Conservation (phyloP, 2,797 vertebrate species). For the Euthynnus affinis region DNA sequence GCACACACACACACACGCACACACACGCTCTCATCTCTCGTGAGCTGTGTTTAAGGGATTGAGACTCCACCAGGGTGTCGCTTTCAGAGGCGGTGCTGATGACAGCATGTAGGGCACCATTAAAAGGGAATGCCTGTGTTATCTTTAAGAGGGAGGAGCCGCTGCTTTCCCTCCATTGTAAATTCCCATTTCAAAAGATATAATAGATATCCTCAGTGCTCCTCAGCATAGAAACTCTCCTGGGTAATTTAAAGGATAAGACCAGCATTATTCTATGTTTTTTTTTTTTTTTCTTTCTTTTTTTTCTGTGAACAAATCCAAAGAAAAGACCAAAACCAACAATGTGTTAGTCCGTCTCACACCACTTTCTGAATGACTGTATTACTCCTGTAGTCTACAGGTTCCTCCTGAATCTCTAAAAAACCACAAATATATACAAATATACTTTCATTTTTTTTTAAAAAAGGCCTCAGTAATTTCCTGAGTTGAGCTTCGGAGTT, state of each 20-base stretch:
- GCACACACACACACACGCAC: slow-evolving; percentile 26
- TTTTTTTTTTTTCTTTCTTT: not conserved
- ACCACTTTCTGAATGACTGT: not conserved
- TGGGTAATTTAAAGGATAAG: slow-evolving; percentile 1
- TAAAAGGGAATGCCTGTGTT: slow-evolving; percentile 46
- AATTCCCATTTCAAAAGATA: slow-evolving; percentile 31
- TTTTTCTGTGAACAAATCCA: slow-evolving; percentile 5
- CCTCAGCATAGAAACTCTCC: too few species aligned
- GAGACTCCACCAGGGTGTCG: slow-evolving; percentile 52
- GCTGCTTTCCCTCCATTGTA: not conserved
- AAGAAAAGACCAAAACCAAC: slow-evolving; percentile 24
- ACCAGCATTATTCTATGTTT: not conserved
- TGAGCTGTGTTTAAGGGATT: slow-evolving; percentile 47
- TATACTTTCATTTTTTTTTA: not conserved
- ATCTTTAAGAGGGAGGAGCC: slow-evolving; percentile 58
- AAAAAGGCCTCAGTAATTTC: not conserved
- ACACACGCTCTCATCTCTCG: slow-evolving; percentile 31
- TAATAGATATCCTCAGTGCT: not conserved
- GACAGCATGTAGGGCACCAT: slow-evolving; percentile 53
- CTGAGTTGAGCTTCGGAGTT: not conserved
- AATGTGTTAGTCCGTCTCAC: not conserved
- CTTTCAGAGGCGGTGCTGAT: slow-evolving; percentile 65
- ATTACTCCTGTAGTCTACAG: not conserved
- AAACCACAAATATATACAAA: not conserved
- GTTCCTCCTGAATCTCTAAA: not conserved